phyloP scores from a whole-genome alignment of 1,140 invertebrate species.

The Drosophila ohnishii region DNA sequence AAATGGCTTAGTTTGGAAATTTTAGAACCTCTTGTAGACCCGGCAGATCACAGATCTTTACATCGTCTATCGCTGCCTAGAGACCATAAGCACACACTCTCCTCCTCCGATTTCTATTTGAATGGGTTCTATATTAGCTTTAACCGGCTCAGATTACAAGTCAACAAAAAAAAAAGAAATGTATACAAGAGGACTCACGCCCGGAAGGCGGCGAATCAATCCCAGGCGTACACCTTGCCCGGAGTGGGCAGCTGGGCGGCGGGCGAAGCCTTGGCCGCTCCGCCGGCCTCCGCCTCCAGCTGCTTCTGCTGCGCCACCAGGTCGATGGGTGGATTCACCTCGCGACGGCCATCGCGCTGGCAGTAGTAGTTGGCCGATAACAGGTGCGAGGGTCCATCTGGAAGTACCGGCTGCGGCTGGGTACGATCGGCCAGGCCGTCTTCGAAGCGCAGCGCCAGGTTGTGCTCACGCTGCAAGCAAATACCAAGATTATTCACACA shows the following conservation, averaged over 20 bases:
- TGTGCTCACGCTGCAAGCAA: slow-evolving; percentile 85
- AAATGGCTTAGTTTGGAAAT: too few species aligned
- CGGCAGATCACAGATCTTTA: background rate
- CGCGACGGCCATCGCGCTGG: slow-evolving; percentile 89
- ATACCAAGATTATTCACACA: slow-evolving; percentile 2
- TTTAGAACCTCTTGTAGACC: background rate
- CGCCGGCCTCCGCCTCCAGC: slow-evolving; percentile 35
- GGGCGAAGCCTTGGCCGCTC: slow-evolving; percentile 31
- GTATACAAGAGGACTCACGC: background rate
- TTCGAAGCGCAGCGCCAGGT: slow-evolving; percentile 86
- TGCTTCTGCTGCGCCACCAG: slow-evolving; percentile 83
- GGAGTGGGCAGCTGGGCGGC: slow-evolving; percentile 83
- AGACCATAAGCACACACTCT: background rate
- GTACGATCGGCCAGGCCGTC: slow-evolving; percentile 87
- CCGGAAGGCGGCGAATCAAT: slow-evolving; percentile 61
- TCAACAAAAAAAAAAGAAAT: slow-evolving; percentile 37
- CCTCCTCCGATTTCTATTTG: background rate
- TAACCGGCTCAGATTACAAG: slow-evolving; percentile 35
- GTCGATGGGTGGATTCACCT: slow-evolving; percentile 87
- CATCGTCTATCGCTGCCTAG: slow-evolving; percentile 4
- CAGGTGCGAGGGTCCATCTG: slow-evolving; percentile 89
- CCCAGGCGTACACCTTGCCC: slow-evolving; percentile 85
- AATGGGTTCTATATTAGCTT: slow-evolving; percentile 57
- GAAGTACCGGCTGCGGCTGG: slow-evolving; percentile 89
- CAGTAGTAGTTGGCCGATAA: slow-evolving; percentile 91